These are phyloP conservation scores for Cryptoblepharus egeriae DNA, from an alignment of 2,797 vertebrate genomes.

Conservation along the genomic window DNA sequence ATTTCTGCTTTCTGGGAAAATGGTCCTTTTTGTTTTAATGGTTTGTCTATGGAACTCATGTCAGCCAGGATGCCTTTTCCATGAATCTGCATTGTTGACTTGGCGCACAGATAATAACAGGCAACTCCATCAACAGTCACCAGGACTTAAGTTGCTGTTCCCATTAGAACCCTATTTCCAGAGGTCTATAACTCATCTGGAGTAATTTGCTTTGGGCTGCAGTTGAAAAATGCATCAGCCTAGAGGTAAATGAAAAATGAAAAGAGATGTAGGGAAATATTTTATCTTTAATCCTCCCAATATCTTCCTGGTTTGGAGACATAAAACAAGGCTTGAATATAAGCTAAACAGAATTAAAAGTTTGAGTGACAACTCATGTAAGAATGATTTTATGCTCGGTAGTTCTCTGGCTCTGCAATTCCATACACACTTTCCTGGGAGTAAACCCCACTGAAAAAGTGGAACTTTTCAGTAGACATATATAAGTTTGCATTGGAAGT, in stretches of 20 bases:
- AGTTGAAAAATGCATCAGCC: neutral
- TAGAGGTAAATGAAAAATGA: neutral
- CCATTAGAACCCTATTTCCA: constrained; percentile 6
- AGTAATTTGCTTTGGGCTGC: neutral
- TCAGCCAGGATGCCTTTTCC: neutral
- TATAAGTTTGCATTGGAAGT: neutral
- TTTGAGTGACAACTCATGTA: neutral
- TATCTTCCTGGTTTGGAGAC: neutral
- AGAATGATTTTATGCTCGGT: neutral
- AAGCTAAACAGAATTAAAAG: neutral
- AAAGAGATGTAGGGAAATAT: neutral
- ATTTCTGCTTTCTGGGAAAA: neutral
- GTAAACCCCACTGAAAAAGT: too few species aligned
- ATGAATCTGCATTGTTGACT: neutral
- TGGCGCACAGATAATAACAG: neutral
- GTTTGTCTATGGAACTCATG: neutral
- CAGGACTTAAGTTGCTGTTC: neutral
- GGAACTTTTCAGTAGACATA: too few species aligned
- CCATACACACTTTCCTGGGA: too few species aligned
- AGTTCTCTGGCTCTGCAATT: neutral
- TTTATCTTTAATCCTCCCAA: neutral
- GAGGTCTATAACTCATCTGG: neutral
- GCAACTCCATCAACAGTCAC: neutral
- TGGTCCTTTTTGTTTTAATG: neutral
- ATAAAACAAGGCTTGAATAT: neutral